Percentiles rank a stretch among this genome's conserved stretches.
phyloP scores from a whole-genome alignment of 2,113 vertebrate genomes.

The Motacilla tschutschensis region DNA sequence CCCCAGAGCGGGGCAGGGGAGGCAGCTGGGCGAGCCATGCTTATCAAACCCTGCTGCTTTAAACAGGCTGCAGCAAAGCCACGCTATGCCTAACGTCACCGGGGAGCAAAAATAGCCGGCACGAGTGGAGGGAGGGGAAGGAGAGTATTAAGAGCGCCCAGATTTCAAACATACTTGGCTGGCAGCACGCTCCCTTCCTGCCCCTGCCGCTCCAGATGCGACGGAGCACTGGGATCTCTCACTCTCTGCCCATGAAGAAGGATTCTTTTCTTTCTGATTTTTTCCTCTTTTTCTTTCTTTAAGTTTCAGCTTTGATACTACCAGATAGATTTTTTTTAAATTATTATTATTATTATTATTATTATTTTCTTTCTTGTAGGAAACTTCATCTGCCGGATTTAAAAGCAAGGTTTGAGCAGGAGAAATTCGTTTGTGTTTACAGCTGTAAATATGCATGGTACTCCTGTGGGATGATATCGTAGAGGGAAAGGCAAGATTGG shows the following conservation, averaged over 20 bases:
- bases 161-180: constrained; percentile 64
- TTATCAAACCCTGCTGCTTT: constrained; percentile 51
- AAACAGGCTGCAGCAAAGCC: constrained; percentile 54
- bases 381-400: constrained; percentile 55
- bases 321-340: not conserved
- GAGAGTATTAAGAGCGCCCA: constrained; percentile 51
- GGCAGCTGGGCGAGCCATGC: rapidly evolving
- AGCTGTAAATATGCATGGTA: not conserved
- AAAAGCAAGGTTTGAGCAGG: constrained; percentile 61
- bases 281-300: not conserved
- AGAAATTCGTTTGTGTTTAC: not conserved
- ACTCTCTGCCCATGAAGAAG: not conserved
- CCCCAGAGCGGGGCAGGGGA: not conserved
- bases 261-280: not conserved
- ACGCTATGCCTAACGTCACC: constrained; percentile 49
- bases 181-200: not conserved
- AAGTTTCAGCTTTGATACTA: not conserved
- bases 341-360: too few relatives aligned
- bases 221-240: not conserved
- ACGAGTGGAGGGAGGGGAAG: constrained; percentile 55
- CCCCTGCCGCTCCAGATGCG: constrained; percentile 23
- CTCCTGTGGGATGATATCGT: not conserved
- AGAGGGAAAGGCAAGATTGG: constrained; percentile 5
- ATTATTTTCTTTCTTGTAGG: not conserved
- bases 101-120: constrained; percentile 64